A percentile compares a stretch with the other conserved stretches of the same genome.
phyloP scores from a whole-genome alignment of 2,888 invertebrate genomes.

The Limnephilus auricula region DNA sequence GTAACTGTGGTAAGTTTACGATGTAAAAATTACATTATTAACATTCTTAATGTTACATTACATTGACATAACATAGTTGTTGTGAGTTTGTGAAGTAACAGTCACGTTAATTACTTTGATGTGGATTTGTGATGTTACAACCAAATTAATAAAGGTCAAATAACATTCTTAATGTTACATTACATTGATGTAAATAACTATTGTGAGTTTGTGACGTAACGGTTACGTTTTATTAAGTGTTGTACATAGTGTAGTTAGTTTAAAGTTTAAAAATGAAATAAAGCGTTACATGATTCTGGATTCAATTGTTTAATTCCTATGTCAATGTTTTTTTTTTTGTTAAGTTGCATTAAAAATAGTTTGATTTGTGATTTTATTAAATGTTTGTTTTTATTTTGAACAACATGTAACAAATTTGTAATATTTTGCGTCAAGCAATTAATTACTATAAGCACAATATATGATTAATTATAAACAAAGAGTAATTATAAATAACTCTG shows the following conservation, averaged over 20 bases:
- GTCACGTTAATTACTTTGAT: too few relatives aligned
- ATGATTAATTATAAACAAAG: not conserved
- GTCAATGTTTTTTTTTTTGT: not conserved
- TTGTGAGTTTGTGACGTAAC: not conserved
- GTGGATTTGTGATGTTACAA: too few relatives aligned
- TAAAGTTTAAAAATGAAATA: not conserved
- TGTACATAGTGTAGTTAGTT: not conserved
- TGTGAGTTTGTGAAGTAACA: not conserved
- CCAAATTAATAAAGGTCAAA: too few relatives aligned
- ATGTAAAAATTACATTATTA: not conserved
- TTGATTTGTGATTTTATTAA: not conserved
- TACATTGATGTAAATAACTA: too few relatives aligned
- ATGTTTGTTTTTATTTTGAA: not conserved
- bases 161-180: too few relatives aligned
- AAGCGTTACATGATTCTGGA: slow-evolving; percentile 2
- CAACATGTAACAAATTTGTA: not conserved
- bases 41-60: not conserved
- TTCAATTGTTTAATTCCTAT: not conserved
- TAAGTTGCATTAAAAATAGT: not conserved
- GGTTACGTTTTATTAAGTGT: not conserved
- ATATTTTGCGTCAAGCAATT: slow-evolving; percentile 19
- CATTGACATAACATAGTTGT: not conserved
- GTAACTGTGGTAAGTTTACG: too few relatives aligned
- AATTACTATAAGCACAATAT: slow-evolving; percentile 15
- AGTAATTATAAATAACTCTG: not conserved